Percentiles rank a stretch among this genome's conserved stretches.
These are phyloP conservation scores for Drosophila leonis DNA, from an alignment of 2,888 invertebrate species.

Conservation along the genomic window DNA sequence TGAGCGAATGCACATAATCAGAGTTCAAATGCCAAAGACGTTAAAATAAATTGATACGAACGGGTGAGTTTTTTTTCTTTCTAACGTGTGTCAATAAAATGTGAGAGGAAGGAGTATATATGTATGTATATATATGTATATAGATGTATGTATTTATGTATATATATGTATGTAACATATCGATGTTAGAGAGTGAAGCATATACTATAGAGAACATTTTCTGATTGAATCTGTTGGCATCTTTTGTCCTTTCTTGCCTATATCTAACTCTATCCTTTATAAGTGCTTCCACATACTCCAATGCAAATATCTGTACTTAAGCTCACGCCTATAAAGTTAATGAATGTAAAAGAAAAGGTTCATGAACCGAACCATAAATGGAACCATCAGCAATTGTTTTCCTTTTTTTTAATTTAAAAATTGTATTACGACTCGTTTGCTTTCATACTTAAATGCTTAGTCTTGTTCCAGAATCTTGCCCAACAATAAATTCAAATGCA, in stretches of 20 bases:
- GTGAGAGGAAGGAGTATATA: background rate
- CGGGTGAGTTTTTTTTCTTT: conserved; percentile 13
- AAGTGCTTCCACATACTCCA: background rate
- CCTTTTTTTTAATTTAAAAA: too few species aligned
- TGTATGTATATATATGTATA: background rate
- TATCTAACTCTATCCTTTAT: background rate
- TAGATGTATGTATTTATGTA: background rate
- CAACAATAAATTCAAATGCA: background rate
- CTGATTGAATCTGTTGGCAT: background rate
- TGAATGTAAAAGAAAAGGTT: background rate
- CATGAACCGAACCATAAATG: background rate
- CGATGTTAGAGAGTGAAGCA: background rate
- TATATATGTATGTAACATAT: background rate
- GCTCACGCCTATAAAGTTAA: too few species aligned
- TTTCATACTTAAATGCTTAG: background rate
- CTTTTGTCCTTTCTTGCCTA: background rate
- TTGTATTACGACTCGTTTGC: background rate
- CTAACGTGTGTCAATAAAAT: background rate
- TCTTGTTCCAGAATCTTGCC: background rate
- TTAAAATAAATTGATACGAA: conserved; percentile 77
- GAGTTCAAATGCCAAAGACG: conserved; percentile 34
- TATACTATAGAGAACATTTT: background rate
- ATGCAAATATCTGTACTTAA: background rate
- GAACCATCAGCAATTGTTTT: background rate
- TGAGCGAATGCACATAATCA: conserved; percentile 16